Conservation (phyloP, 1,140 invertebrate genomes). For the Habropoda laboriosa region DNA sequence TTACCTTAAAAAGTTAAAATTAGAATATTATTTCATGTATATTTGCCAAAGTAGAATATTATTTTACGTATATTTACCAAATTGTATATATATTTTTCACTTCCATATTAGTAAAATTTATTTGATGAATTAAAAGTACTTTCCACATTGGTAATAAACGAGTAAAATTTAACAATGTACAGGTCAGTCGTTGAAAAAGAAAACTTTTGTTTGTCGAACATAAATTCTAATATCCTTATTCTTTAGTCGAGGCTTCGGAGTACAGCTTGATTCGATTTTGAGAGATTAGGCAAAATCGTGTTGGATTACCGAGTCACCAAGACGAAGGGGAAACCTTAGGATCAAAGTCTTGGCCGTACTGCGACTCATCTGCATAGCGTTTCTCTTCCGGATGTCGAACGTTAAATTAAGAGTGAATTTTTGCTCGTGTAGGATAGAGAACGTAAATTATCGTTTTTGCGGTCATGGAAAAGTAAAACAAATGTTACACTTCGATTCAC, state of each 20-base stretch:
- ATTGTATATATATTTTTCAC: too few species aligned
- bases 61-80: too few species aligned
- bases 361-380: slow-evolving; percentile 69
- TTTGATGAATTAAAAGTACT: too few species aligned
- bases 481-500: too few species aligned
- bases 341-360: slow-evolving; percentile 66
- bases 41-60: too few species aligned
- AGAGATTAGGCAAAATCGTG: slow-evolving; percentile 69
- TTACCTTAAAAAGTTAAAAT: too few species aligned
- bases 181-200: too few species aligned
- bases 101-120: too few species aligned
- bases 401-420: slow-evolving; percentile 24
- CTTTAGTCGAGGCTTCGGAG: slow-evolving; percentile 65
- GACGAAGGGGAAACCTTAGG: slow-evolving; percentile 76
- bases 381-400: slow-evolving; percentile 38
- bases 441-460: background rate
- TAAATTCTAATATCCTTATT: slow-evolving; percentile 26
- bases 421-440: background rate
- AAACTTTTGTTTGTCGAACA: background rate
- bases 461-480: too few species aligned
- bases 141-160: too few species aligned
- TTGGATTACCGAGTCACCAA: slow-evolving; percentile 75
- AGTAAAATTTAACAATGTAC: too few species aligned
- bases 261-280: slow-evolving; percentile 68
- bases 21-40: too few species aligned